phyloP scores from a whole-genome alignment of 2,888 invertebrate genomes.

The Tiliacea citrago region DNA sequence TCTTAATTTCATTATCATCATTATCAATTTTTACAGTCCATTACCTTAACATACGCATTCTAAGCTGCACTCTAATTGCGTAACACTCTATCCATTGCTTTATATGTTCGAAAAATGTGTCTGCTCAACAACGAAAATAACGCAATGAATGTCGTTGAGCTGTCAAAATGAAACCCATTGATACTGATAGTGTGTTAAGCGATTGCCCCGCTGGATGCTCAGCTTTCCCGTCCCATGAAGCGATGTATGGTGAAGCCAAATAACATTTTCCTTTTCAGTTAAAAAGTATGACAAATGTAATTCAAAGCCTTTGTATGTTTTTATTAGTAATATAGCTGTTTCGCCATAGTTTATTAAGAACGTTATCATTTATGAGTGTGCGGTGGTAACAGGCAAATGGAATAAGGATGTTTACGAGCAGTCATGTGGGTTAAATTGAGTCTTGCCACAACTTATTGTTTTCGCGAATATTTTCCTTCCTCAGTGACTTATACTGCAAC shows the following conservation, averaged over 20 bases:
- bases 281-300: constrained; percentile 32
- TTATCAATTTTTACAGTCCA: too few relatives aligned
- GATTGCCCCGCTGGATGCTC: too few relatives aligned
- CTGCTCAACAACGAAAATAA: too few relatives aligned
- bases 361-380: constrained; percentile 38
- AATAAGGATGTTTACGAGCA: constrained; percentile 50
- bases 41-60: too few relatives aligned
- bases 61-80: too few relatives aligned
- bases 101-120: too few relatives aligned
- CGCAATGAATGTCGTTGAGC: too few relatives aligned
- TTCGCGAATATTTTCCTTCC: constrained; percentile 57
- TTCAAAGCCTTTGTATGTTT: constrained; percentile 13
- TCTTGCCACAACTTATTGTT: constrained; percentile 24
- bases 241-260: background rate
- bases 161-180: too few relatives aligned
- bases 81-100: too few relatives aligned
- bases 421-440: constrained; percentile 40
- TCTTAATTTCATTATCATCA: too few relatives aligned
- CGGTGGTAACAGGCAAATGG: constrained; percentile 18
- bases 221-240: background rate
- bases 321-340: constrained; percentile 15
- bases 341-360: constrained; percentile 33
- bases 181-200: too few relatives aligned
- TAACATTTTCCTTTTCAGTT: background rate
- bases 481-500: constrained; percentile 4